Conservation (phyloP, 2,113 vertebrate genomes). For the Leptobrachium leishanense region DNA sequence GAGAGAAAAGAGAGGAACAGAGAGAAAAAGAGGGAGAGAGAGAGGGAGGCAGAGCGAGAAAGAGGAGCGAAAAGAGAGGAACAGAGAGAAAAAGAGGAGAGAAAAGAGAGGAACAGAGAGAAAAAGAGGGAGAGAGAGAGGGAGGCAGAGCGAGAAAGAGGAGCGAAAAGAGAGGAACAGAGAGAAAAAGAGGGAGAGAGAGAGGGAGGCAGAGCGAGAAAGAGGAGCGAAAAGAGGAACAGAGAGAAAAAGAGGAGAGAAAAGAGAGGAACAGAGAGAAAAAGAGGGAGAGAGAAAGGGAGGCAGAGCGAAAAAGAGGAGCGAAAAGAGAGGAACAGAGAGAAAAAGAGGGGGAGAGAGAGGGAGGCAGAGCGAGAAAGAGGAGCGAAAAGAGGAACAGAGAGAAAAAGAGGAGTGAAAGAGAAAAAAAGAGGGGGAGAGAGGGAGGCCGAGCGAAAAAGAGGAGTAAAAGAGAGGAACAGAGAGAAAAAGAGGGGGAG, state of each 20-base stretch:
- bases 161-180: no score
- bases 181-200: no score
- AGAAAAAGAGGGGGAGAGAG: not conserved
- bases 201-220: no score
- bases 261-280: no score
- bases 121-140: no score
- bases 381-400: not conserved
- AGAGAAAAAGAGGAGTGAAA: not conserved
- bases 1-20: no score
- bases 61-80: not conserved
- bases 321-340: not conserved
- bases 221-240: no score
- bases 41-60: no score
- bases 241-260: no score
- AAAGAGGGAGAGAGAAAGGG: no score
- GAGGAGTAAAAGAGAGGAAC: conserved; percentile 3
- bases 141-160: not conserved
- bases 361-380: not conserved
- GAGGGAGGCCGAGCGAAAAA: not conserved
- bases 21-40: no score
- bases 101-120: not conserved
- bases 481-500: not conserved
- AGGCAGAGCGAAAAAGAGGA: no score
- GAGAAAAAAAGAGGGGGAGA: not conserved
- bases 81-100: not conserved